phyloP scores from a whole-genome alignment of 2,797 vertebrate species.

The Halcyon leucocephala region DNA sequence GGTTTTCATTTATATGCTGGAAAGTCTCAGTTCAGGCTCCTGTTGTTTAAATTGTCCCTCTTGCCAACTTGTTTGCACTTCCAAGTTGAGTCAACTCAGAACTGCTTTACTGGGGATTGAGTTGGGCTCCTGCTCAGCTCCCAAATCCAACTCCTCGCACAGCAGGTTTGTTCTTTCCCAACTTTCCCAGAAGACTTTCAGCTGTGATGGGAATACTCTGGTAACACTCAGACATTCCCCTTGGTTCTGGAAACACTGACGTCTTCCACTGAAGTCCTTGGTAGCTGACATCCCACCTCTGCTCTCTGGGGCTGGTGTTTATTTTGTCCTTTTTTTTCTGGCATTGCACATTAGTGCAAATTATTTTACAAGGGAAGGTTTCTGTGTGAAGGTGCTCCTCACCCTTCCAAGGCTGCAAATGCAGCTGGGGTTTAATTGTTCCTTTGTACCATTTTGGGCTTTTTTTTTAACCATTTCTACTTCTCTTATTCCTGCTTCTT shows the following conservation, averaged over 20 bases:
- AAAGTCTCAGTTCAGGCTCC: not conserved
- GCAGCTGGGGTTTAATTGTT: not conserved
- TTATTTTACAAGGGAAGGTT: fast-evolving
- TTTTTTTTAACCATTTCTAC: not conserved
- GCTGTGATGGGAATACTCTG: not conserved
- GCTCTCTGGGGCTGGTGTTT: not conserved
- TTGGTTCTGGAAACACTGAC: fast-evolving
- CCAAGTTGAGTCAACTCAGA: not conserved
- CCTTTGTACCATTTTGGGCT: not conserved
- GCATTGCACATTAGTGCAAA: fast-evolving
- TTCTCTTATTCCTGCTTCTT: not conserved
- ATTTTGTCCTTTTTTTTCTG: fast-evolving
- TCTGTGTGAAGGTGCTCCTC: not conserved
- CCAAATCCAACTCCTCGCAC: not conserved
- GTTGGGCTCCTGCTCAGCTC: not conserved
- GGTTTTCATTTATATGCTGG: not conserved
- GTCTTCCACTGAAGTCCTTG: fast-evolving
- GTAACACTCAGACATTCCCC: not conserved
- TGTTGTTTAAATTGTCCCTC: not conserved
- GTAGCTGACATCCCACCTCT: not conserved
- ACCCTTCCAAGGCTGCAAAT: not conserved
- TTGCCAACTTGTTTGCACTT: not conserved
- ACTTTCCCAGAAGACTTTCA: not conserved
- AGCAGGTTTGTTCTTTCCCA: not conserved
- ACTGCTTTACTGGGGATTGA: not conserved